Evolutionary conservation across 2,888 invertebrate species (phyloP).

Genomic region (Napeogenes sylphis): DNA sequence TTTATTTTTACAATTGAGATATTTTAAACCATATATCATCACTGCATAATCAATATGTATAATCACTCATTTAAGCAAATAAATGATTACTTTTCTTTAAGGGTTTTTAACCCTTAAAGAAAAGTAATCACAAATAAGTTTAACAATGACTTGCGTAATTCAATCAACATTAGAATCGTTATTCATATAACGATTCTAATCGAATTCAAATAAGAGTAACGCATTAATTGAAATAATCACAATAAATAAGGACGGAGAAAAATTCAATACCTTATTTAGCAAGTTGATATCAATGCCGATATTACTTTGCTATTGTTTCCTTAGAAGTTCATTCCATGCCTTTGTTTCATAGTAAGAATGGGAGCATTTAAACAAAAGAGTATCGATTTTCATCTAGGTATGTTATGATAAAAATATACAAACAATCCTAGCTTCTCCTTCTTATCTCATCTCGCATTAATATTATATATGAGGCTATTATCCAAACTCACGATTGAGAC

Average conservation of each 20-base stretch:
- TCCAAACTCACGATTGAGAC: constrained; percentile 30
- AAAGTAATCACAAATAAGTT: too few relatives aligned
- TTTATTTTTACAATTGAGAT: too few relatives aligned
- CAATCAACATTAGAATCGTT: too few relatives aligned
- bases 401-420: constrained; percentile 23
- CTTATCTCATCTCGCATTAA: constrained; percentile 31
- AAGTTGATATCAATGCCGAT: constrained; percentile 26
- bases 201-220: neutral
- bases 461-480: constrained; percentile 33
- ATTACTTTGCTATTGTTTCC: constrained; percentile 26
- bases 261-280: constrained; percentile 24
- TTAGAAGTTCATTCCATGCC: constrained; percentile 29
- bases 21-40: too few relatives aligned
- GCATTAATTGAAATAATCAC: constrained; percentile 5
- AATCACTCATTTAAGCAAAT: too few relatives aligned
- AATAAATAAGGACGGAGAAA: constrained; percentile 21
- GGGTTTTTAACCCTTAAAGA: too few relatives aligned
- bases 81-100: too few relatives aligned
- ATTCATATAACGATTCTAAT: too few relatives aligned
- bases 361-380: constrained; percentile 29
- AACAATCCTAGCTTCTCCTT: constrained; percentile 24
- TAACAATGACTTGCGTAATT: too few relatives aligned
- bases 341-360: constrained; percentile 30
- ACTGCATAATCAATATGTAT: too few relatives aligned
- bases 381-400: constrained; percentile 31